Base-by-base conservation (phyloP, 2,888 invertebrate genomes). In the Eretmocerus hayati region DNA sequence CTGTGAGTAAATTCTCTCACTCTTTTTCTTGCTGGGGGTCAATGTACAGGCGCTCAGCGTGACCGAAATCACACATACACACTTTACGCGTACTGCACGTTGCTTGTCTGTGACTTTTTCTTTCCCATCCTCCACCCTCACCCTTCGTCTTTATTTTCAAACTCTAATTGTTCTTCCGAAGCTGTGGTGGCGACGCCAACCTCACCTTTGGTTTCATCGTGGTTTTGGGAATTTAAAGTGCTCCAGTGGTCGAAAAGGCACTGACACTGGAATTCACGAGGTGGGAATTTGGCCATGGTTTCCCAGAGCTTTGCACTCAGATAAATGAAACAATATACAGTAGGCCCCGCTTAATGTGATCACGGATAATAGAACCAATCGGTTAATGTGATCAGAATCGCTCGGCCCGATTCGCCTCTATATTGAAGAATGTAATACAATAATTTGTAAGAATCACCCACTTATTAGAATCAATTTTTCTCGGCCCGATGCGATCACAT, bases 21-120 rank as follows among this genome's bases (percentile, higher is more conserved):
- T 53, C 52, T 55, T 58, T 57, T 56, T 53, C 52, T 49, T 49
- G 47, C 46, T 32, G 59, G 63, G 61, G 70, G 69, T 70, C 70
- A 70, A 69, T 60, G 70, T 68, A 70, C 70, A 69, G 67, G 63
- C 69, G 64, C 59, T 58, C 66, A 65, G 66, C 67, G 68, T 69
- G 67, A 69, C 68, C 69, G 65, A 69, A 70, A 70, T 69, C 69
- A 67, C 68, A 66, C 67, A 65, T 64, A 23, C 48, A 18, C 39
- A 11, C 37, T 4, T 36, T 22, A 61, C 63, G 62, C 64, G 64
- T 58, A 59, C 62, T 65, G 63, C 64, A 61, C 62, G 60, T 60
- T 64, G 63, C 67, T 69, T 67, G 64, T 59, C 67, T 67, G 67
- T 67, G 65, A 69, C 69, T 61, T 58, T 47, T 58, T 56, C 53